Percentiles rank a stretch among this genome's conserved stretches.
phyloP scores from a whole-genome alignment of 2,797 vertebrate species.

The Prunella strophiata region DNA sequence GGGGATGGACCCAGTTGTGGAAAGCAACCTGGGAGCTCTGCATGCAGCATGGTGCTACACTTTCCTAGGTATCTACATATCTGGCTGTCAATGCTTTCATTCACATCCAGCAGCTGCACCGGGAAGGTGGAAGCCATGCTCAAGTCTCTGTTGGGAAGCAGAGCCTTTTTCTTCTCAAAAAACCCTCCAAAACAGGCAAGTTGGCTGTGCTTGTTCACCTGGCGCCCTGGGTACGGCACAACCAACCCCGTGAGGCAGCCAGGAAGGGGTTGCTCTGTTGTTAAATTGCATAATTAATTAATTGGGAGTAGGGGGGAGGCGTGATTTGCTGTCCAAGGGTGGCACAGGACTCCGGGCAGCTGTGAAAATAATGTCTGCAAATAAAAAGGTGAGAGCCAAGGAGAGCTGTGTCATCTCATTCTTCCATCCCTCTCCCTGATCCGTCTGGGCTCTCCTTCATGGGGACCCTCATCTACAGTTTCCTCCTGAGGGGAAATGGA shows the following conservation, averaged over 20 bases:
- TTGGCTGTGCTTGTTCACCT: fast-evolving
- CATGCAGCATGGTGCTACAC: neutral
- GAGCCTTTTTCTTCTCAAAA: neutral
- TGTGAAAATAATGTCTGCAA: neutral
- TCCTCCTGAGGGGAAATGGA: neutral
- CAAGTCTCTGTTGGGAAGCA: neutral
- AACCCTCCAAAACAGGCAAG: neutral
- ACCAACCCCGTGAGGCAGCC: fast-evolving
- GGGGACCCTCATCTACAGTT: neutral
- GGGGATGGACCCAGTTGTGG: neutral
- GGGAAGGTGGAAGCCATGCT: neutral
- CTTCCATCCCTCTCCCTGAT: neutral
- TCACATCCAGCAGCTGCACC: neutral
- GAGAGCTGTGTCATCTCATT: neutral
- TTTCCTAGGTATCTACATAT: neutral
- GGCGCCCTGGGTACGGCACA: fast-evolving
- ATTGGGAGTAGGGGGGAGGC: fast-evolving
- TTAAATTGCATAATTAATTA: neutral
- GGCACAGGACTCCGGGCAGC: fast-evolving
- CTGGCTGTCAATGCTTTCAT: neutral
- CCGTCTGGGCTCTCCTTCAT: fast-evolving
- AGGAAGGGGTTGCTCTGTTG: fast-evolving
- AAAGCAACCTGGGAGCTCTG: neutral
- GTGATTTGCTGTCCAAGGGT: neutral
- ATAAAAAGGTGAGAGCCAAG: neutral